Evolutionary conservation across 2,797 vertebrate genomes (phyloP), one percentile per base, ranked within the genome.

Genomic region (Pipistrellus pygmaeus): DNA sequence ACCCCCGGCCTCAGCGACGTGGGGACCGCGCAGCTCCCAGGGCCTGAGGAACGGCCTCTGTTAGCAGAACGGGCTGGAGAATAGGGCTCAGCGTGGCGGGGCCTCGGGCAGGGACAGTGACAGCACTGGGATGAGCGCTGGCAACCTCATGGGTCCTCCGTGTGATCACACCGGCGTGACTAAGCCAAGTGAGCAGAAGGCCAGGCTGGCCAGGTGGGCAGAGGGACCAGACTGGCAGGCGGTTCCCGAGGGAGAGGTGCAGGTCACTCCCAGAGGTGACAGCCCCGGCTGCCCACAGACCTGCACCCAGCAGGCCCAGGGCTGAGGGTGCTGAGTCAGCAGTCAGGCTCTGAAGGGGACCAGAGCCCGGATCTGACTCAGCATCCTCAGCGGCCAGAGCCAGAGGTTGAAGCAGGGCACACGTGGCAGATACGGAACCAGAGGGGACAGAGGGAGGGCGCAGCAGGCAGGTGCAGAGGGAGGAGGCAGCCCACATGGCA

Each of bases 341-440:
- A 18, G 44, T 5, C 66, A 60, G 66, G 46, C 71, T 53, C 11
- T 2, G 15, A 32, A 64, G 64, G n/a, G 27, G 7, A 32, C 53
- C 21, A 20, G 62, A 72, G 88, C 85, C 76, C 21, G 1, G 18
- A 41, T 38, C 77, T 94, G 96, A 96, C 87, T 93, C 96, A 94
- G 92, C 85, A 69, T 64, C 55, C 76, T 38, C 9, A 0, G 88
- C 23, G n/a, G 83, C 9, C 25, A 30, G 30, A 13, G 44, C 8
- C 2, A 1, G 35, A 48, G 51, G 20, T 44, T 55, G 84, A 91
- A 75, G 85, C 41, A 88, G 84, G 64, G 53, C 41, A 6, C 57
- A 7, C 7, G 2, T 13, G 57, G 57, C 57, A 48, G 82, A 30
- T 69, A 71, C 64, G 41, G 46, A 91, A n/a, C 44, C 53, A 48